Conservation (phyloP, 2,113 vertebrate species). For the Centropristis striata region DNA sequence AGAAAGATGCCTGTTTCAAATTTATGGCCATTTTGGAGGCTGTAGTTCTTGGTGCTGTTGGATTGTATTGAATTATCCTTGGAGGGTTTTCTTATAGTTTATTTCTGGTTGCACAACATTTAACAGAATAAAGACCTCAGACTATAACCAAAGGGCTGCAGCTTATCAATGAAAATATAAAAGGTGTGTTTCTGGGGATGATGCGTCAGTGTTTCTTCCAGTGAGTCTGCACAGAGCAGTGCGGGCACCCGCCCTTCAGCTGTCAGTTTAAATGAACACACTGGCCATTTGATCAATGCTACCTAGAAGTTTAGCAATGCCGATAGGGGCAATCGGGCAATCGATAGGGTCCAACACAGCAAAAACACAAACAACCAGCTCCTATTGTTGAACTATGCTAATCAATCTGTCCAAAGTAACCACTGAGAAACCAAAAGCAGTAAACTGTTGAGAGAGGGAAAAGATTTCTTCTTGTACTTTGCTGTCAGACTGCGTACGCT, state of each 20-base stretch:
- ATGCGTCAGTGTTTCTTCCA: not conserved
- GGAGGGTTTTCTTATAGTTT: not conserved
- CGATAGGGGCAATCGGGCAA: too few species aligned
- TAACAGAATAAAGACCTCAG: not conserved
- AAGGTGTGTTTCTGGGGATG: not conserved
- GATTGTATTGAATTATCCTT: not conserved
- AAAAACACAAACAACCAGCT: constrained; percentile 47
- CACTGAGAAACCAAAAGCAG: constrained; percentile 22
- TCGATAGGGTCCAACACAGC: constrained; percentile 39
- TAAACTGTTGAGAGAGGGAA: constrained; percentile 9
- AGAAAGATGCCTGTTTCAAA: not conserved
- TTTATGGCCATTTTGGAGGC: constrained; percentile 4
- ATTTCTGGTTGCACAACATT: not conserved
- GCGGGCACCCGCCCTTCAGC: constrained; percentile 25
- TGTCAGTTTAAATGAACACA: constrained; percentile 42
- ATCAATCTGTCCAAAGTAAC: constrained; percentile 31
- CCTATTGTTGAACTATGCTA: constrained; percentile 50
- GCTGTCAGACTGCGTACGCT: constrained; percentile 40
- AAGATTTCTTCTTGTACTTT: constrained; percentile 41
- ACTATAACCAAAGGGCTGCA: not conserved
- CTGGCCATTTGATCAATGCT: constrained; percentile 19
- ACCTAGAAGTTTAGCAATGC: constrained; percentile 36
- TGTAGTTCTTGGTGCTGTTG: not conserved
- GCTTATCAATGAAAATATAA: not conserved
- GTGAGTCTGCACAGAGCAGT: not conserved